A percentile compares a stretch with the other conserved stretches of the same genome.
Evolutionary conservation across 2,113 vertebrate genomes (phyloP).

Genomic region (Thamnaconus septentrionalis): DNA sequence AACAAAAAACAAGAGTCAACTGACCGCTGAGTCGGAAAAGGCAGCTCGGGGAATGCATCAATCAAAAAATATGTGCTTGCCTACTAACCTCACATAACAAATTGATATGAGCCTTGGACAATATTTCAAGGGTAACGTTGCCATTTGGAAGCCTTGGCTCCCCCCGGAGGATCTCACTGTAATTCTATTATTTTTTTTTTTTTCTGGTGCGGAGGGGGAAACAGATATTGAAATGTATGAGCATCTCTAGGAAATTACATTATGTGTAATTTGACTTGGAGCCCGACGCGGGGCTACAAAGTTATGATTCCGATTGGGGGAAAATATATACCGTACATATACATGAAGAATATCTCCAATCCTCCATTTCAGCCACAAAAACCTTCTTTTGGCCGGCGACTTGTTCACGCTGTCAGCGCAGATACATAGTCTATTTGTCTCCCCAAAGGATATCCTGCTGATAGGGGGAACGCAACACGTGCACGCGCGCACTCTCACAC

Average conservation of each 20-base stretch:
- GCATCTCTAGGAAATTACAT: conserved; percentile 35
- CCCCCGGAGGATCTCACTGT: too few relatives aligned
- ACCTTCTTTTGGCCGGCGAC: not conserved
- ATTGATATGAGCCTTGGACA: conserved; percentile 32
- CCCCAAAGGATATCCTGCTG: conserved; percentile 53
- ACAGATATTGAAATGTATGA: conserved; percentile 5
- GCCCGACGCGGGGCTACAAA: conserved; percentile 14
- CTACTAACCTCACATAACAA: conserved; percentile 39
- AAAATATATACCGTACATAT: too few relatives aligned
- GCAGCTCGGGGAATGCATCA: conserved; percentile 57
- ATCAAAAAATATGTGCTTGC: conserved; percentile 51
- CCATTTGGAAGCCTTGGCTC: conserved; percentile 10
- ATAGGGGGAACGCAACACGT: conserved; percentile 34
- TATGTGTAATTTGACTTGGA: conserved; percentile 36
- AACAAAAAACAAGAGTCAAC: conserved; percentile 36
- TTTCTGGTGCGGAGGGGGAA: not conserved
- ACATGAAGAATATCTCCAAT: conserved; percentile 8
- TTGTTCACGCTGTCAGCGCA: conserved; percentile 22
- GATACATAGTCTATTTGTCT: conserved; percentile 38
- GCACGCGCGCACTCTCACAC: not conserved
- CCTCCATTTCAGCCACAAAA: conserved; percentile 19
- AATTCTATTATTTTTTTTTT: too few relatives aligned
- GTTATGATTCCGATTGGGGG: conserved; percentile 8
- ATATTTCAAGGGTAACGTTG: conserved; percentile 29
- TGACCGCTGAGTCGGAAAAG: conserved; percentile 50